These are phyloP conservation scores for Thysanoteuthis rhombus DNA, from an alignment of 2,888 invertebrate species.

Conservation along the genomic window DNA sequence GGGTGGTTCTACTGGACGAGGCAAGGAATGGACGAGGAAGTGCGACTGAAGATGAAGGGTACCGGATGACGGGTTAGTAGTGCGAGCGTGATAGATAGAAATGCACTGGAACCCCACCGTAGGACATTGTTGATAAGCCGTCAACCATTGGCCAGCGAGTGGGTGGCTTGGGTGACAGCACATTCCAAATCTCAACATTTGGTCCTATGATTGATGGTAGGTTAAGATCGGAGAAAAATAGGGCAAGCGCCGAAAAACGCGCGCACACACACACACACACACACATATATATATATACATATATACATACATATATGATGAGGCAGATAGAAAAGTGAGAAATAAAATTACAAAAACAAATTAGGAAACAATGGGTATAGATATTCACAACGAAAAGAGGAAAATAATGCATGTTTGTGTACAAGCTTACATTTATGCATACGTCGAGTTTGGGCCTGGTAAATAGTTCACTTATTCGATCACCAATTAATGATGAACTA, in stretches of 20 bases:
- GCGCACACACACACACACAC: background rate
- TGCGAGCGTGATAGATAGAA: background rate
- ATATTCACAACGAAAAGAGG: too few species aligned
- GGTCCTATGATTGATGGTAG: background rate
- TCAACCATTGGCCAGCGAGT: background rate
- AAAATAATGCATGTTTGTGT: too few species aligned
- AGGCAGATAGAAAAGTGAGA: too few species aligned
- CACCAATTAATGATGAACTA: too few species aligned
- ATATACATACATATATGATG: too few species aligned
- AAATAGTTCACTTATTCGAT: too few species aligned
- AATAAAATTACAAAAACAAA: too few species aligned
- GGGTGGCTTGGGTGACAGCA: background rate
- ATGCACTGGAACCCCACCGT: background rate
- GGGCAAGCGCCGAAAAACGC: background rate
- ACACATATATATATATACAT: background rate
- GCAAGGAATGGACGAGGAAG: background rate
- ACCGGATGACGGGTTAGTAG: background rate
- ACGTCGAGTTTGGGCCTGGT: too few species aligned
- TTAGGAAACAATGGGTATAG: too few species aligned
- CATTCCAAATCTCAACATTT: background rate
- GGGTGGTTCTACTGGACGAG: background rate
- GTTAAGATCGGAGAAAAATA: background rate
- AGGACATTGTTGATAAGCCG: background rate
- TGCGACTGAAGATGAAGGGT: background rate
- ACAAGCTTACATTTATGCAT: too few species aligned